phyloP scores from a whole-genome alignment of 2,888 invertebrate genomes.

The Tridacna crocea region DNA sequence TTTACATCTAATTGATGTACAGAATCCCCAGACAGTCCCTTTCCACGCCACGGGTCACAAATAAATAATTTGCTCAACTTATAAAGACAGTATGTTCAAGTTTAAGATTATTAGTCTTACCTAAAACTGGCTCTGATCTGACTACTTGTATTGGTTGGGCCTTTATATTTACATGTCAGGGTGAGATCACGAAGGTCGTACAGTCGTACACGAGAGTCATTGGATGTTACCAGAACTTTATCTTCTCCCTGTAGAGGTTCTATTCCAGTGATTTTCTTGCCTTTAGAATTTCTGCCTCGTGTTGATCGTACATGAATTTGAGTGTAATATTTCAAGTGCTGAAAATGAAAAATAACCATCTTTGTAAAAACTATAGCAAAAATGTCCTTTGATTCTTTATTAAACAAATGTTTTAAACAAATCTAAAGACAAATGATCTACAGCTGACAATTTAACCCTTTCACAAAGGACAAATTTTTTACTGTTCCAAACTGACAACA shows the following conservation, averaged over 20 bases:
- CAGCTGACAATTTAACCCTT: too few species aligned
- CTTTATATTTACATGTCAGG: slow-evolving; percentile 97
- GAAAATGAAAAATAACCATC: slow-evolving; percentile 56
- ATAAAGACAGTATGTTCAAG: not conserved
- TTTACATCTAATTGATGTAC: too few species aligned
- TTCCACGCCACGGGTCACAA: too few species aligned
- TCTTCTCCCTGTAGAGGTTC: slow-evolving; percentile 98
- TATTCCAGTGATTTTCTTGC: slow-evolving; percentile 98
- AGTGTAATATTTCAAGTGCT: slow-evolving; percentile 98
- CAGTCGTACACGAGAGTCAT: slow-evolving; percentile 97
- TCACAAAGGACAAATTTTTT: too few species aligned
- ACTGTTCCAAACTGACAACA: too few species aligned
- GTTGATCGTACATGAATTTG: slow-evolving; percentile 98
- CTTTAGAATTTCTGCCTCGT: slow-evolving; percentile 97
- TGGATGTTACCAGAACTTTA: slow-evolving; percentile 97
- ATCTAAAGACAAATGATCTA: not conserved
- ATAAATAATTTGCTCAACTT: too few species aligned
- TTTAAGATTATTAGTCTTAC: slow-evolving; percentile 72
- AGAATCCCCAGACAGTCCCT: too few species aligned
- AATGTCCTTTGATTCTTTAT: not conserved
- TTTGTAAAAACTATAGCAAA: not conserved
- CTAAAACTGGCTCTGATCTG: slow-evolving; percentile 98
- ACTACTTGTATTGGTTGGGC: slow-evolving; percentile 96
- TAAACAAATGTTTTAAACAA: not conserved
- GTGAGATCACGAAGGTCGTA: slow-evolving; percentile 98